Base-by-base conservation (phyloP, 2,888 invertebrate species). In the Alloscopus bannaensis region DNA sequence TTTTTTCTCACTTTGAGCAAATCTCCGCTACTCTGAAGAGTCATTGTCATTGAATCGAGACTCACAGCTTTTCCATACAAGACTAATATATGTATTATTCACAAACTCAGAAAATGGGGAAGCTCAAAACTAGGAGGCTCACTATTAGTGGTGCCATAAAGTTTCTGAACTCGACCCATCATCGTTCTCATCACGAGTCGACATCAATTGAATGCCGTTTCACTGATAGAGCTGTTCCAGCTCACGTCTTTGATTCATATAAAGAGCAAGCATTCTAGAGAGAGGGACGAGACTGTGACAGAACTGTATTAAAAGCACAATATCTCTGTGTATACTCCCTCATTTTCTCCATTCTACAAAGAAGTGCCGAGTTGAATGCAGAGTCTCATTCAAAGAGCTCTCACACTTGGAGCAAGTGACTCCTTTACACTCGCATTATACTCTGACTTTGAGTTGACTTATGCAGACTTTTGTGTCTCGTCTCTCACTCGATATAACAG, bases 141-240 rank as follows among this genome's bases (percentile, higher is more conserved):
- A 36, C n/a, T 62, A 24, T 36, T 47, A 42, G 60, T 52, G 64
- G 72, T 72, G 42, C 72, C 71, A 71, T 79, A 79, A 79, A 79
- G 60, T 79, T 55, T 77, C 70, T 50, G 70, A 66, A 57, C 57
- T 71, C 72, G 62, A 70, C 72, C 71, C 79, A 72, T 79, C 78
- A 36, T 71, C 78, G 45, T n/a, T n/a, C n/a, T 78, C 71, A 55
- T 76, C 66, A 57, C 55, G 26, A 22, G 40, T 18, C 40, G 29
- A 26, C 68, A 70, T 78, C 78, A 78, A 78, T 78, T 78, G 78
- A 71, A 78, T 70, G 78, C 55, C 50, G 66, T 66, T 72, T 60
- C 36, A 59, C 65, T 78, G 59, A 78, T 78, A 65, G 57, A 57
- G 36, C 40, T 40, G 71, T n/a, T n/a, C n/a, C n/a, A n/a, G n/a